phyloP scores from a whole-genome alignment of 2,113 vertebrate species.

The Vulpes ferrilata region DNA sequence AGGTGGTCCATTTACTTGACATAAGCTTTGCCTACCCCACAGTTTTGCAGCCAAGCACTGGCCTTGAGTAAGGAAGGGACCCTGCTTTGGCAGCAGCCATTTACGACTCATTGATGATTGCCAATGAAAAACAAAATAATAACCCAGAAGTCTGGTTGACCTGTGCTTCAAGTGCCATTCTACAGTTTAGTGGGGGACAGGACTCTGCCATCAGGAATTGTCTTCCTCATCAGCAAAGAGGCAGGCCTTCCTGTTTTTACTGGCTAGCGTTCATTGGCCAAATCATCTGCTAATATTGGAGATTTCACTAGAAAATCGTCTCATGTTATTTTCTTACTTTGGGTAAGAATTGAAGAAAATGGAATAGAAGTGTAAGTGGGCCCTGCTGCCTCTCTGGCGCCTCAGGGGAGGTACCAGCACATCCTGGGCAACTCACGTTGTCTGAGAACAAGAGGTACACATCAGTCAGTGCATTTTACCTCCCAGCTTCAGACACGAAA shows the following conservation, averaged over 20 bases:
- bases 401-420: not conserved
- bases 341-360: conserved; percentile 11
- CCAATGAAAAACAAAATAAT: not conserved
- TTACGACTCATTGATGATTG: not conserved
- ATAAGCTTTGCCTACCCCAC: not conserved
- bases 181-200: not conserved
- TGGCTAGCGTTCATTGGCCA: not conserved
- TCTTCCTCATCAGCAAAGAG: conserved; percentile 20
- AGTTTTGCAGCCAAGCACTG: not conserved
- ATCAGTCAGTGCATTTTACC: not conserved
- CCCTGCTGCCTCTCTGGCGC: not conserved
- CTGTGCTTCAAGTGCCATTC: not conserved
- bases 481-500: not conserved
- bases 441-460: not conserved
- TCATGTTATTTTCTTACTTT: conserved; percentile 35
- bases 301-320: not conserved
- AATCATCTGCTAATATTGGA: not conserved
- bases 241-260: not conserved
- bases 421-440: not conserved
- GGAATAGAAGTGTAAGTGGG: not conserved
- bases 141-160: not conserved
- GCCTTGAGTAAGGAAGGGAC: not conserved
- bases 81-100: not conserved
- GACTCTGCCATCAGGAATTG: not conserved
- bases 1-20: not conserved